Evolutionary conservation across 2,113 vertebrate genomes (phyloP), one percentile per base, ranked within the genome.

Genomic region (Ptilorrhoa leucosticta): DNA sequence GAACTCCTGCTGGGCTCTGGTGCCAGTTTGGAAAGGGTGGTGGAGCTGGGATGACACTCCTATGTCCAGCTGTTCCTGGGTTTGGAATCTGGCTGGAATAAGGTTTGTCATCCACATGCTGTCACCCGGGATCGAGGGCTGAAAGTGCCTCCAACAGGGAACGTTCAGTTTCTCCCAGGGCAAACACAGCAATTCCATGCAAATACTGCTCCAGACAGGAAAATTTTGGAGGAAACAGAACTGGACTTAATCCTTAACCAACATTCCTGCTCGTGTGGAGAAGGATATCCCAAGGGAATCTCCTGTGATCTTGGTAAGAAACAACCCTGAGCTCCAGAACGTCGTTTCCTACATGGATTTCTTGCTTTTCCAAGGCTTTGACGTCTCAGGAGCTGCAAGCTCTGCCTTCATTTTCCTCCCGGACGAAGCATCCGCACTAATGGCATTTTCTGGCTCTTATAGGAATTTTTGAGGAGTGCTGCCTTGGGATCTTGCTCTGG

Each of bases 21-120:
- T 68, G 47, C 21, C 69, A 10, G 0, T 26, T 44, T 60, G 40
- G 60, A 17, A 71, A 56, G 16, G 24, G 23, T 15, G 48, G 19
- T n/a, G 28, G 31, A 11, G 11, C 19, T 44, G 61, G 15, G 0
- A 0, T 35, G 40, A 40, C 1, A 1, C 24, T 68, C 45, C 53
- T 3, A 0, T 7, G 15, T 20, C 53, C 56, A 20, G 0, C 27
- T 37, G 24, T 11, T 60, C 40, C 4, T 21, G 73, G 31, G 10
- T 37, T 57, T 31, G 77, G 81, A 48, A 53, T n/a, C 11, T 14
- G 83, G 8, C 69, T 60, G 45, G 31, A 26, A 50, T 35, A 12
- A 60, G 6, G 16, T 44, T 26, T n/a, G 39, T 51, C 35, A 42
- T 19, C 35, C 4, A 1, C 22, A 3, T 0, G 10, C 19, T 33